A percentile compares a stretch with the other conserved stretches of the same genome.
Conservation (phyloP, 2,888 invertebrate genomes). For the Dromius quadrimaculatus region DNA sequence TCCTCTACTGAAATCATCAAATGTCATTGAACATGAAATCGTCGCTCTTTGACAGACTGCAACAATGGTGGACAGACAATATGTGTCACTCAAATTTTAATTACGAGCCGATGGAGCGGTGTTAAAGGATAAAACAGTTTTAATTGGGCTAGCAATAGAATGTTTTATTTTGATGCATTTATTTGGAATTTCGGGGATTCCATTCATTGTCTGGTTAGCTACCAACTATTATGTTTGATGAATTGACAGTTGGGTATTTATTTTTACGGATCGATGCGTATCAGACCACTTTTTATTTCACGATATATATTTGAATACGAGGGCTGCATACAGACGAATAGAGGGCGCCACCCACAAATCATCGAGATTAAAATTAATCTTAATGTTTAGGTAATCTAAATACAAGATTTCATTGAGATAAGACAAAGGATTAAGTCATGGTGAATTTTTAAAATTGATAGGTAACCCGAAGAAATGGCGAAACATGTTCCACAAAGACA, state of each 20-base stretch:
- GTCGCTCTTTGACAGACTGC: constrained; percentile 12
- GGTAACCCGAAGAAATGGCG: too few species aligned
- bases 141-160: constrained; percentile 37
- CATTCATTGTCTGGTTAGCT: constrained; percentile 26
- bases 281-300: too few species aligned
- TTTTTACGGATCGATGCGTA: constrained; percentile 24
- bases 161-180: constrained; percentile 36
- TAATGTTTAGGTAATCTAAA: too few species aligned
- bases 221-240: constrained; percentile 33
- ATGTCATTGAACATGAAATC: constrained; percentile 4
- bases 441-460: too few species aligned
- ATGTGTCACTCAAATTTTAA: constrained; percentile 39
- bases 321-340: too few species aligned
- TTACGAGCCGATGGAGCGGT: constrained; percentile 21
- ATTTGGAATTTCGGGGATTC: constrained; percentile 39
- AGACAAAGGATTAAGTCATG: too few species aligned
- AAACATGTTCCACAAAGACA: too few species aligned
- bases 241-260: constrained; percentile 31
- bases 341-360: too few species aligned
- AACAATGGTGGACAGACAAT: constrained; percentile 23
- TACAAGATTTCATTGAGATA: too few species aligned
- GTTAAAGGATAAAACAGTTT: constrained; percentile 45
- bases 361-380: too few species aligned
- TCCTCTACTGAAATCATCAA: neutral
- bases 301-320: too few species aligned